Evolutionary conservation across 2,797 vertebrate genomes (phyloP).

Genomic region (Ctenopoma multispine): DNA sequence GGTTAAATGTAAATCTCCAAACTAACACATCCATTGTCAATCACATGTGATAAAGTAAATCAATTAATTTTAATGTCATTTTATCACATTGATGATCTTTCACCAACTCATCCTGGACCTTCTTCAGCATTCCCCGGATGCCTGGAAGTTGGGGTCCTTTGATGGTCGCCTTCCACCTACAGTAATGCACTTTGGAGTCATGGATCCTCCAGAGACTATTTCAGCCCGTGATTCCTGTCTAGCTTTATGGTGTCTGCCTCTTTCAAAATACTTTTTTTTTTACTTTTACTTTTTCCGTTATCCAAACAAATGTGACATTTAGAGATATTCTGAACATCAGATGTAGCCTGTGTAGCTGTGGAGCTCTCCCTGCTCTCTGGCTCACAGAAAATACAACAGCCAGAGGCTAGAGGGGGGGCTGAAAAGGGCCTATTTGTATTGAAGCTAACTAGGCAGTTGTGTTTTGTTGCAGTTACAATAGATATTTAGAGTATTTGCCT

Average conservation of each 20-base stretch:
- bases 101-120: neutral
- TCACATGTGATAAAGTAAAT: too few species aligned
- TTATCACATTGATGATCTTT: too few species aligned
- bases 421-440: slow-evolving; percentile 36
- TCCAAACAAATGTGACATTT: slow-evolving; percentile 40
- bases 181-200: neutral
- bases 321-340: slow-evolving; percentile 4
- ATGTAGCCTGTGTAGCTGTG: slow-evolving; percentile 32
- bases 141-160: neutral
- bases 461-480: slow-evolving; percentile 27
- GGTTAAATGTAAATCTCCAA: too few species aligned
- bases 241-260: slow-evolving; percentile 8
- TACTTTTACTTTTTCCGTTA: slow-evolving; percentile 27
- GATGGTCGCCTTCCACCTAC: neutral
- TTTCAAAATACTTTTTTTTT: slow-evolving; percentile 9
- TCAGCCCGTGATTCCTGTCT: slow-evolving; percentile 1
- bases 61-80: too few species aligned
- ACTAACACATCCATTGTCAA: too few species aligned
- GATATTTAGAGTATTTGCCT: slow-evolving; percentile 3
- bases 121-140: neutral
- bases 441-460: slow-evolving; percentile 23
- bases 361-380: slow-evolving; percentile 63
- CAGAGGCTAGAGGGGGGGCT: slow-evolving; percentile 52
- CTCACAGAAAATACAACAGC: slow-evolving; percentile 69
- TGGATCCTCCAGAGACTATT: slow-evolving; percentile 1